Base-by-base conservation (phyloP, 2,888 invertebrate genomes). In the Drosophila rellima region DNA sequence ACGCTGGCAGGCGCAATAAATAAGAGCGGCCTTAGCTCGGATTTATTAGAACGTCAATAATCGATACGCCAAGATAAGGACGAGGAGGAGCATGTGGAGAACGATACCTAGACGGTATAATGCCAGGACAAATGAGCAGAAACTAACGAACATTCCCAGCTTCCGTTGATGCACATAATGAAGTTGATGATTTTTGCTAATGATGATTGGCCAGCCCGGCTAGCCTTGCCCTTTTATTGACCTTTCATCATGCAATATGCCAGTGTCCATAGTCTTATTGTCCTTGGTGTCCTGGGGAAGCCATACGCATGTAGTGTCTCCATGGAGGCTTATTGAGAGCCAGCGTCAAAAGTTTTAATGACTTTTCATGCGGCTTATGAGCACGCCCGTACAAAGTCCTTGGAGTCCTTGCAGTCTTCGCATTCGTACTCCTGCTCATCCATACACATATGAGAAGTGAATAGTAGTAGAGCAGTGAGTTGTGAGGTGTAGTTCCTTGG, bases 41-140 rank as follows among this genome's bases (percentile, higher is more conserved):
- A 89, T 87, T 84, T 84, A 87, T 81, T 72, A 59, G 65, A 70
- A 81, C 47, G 85, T 72, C 88, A 82, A 80, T 80, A 87, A 79
- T 78, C 76, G 76, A 82, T 82, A 67, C 54, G 50, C 29, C 44
- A 45, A 56, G 33, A 15, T 31, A 11, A 11, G 40, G 2, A n/a
- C 4, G 31, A 3, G 35, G 13, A 7, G 26, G 23, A 18, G 11
- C 5, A 17, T 15, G 20, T 40, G 17, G 26, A 65, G 40, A 23
- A 45, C 57, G 50, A 54, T 61, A 65, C 42, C 57, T 51, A 56
- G 17, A 23, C 39, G 37, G 62, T 35, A 63, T 60, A 65, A 37
- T 42, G 60, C n/a, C 40, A 59, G 57, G 45, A 59, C 55, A 79
- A 76, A 76, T 70, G 70, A 70, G 61, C 35, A 23, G 31, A 20